These are phyloP conservation scores for Dendrophyllia cribrosa DNA, from an alignment of 64 coral and sea anemone genomes.

Conservation along the genomic window DNA sequence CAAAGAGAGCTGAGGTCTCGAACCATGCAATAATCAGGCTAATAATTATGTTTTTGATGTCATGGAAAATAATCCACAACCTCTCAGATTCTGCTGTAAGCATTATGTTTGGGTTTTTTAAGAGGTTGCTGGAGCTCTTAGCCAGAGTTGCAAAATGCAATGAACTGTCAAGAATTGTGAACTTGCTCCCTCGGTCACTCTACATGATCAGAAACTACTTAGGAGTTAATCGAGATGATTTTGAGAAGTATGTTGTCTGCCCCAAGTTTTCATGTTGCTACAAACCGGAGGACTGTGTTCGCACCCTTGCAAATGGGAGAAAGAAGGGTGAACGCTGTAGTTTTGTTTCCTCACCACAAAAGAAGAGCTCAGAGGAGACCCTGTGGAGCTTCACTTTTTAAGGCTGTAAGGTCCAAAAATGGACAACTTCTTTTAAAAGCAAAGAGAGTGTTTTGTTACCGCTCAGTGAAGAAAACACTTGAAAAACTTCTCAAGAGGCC, in stretches of 20 bases:
- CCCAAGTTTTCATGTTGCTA: background rate
- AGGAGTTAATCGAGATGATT: background rate
- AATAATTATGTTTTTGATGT: background rate
- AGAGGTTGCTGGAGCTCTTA: background rate
- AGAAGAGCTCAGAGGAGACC: background rate
- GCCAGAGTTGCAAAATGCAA: background rate
- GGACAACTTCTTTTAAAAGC: background rate
- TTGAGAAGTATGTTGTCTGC: slow-evolving; percentile 3
- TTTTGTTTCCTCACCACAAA: slow-evolving; percentile 13
- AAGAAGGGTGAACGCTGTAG: slow-evolving; percentile 2
- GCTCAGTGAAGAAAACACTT: background rate
- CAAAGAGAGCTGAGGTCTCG: background rate
- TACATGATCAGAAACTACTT: slow-evolving; percentile 10
- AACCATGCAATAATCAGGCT: background rate
- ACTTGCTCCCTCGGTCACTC: background rate
- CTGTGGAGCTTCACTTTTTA: slow-evolving; percentile 33
- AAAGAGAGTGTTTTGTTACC: slow-evolving; percentile 24
- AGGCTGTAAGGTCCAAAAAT: background rate
- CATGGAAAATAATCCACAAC: background rate
- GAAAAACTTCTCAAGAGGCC: slow-evolving; percentile 14
- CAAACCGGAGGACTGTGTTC: slow-evolving; percentile 8
- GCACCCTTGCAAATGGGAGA: background rate
- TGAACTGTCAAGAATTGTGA: background rate
- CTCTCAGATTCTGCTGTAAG: background rate
- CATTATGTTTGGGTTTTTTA: background rate